Evolutionary conservation across 1,140 invertebrate species (phyloP), one percentile per base, ranked within the genome.

Genomic region (Triops longicaudatus): DNA sequence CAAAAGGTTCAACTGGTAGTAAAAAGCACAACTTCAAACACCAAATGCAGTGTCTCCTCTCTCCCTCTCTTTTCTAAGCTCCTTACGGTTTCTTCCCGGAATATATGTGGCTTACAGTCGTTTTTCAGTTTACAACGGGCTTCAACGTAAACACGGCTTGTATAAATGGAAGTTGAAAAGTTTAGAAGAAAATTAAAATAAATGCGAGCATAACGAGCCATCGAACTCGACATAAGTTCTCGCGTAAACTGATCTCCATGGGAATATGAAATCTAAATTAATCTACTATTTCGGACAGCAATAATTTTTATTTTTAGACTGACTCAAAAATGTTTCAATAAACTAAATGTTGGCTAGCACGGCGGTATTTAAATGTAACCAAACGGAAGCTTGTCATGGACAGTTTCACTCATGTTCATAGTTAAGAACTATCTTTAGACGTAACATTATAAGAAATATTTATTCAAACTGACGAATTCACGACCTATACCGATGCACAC

Each of bases 11-110:
- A 63, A 17, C 22, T 63, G 50, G 50, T 63, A 63, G 50, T 63
- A 63, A 63, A 63, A 63, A 63, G 50, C 50, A 63, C 50, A 63
- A 63, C 50, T 63, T 63, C 50, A 63, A 63, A 63, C 50, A 63
- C 22, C 50, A 6, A 17, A 0, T 63, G 50, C 22, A 17, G 17
- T 1, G 17, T 63, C 50, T 63, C 50, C 31, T 12, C 44, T 63
- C 14, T 63, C 50, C 22, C 22, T 63, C 50, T 63, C 50, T 63
- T 63, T 63, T 63, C 50, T 63, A 63, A 63, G 50, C 50, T 63
- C 17, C 50, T 63, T 63, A n/a, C 50, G 17, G 22, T 17, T 63
- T 63, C 7, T 63, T 22, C 22, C n/a, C n/a, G 3, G 4, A 22
- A 5, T 63, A 17, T 6, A 63, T 63, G 50, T 22, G 17, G 17